Base-by-base conservation (phyloP, 2,888 invertebrate genomes). In the Chymomyza amoena region DNA sequence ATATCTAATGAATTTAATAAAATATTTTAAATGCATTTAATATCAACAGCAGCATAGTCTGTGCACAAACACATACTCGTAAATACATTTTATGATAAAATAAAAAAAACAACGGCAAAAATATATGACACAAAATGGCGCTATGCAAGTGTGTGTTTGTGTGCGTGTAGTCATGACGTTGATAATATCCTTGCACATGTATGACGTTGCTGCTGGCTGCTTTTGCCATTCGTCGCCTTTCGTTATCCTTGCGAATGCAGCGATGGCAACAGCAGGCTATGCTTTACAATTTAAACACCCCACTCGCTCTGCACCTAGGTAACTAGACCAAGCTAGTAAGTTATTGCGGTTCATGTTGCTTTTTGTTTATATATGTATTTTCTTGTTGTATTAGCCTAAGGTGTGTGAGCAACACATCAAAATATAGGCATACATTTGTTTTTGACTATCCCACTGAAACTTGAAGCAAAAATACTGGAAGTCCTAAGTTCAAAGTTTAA, bases 101-200 rank as follows among this genome's bases (percentile, higher is more conserved):
- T 75, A 69, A 54, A n/a, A 25, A 50, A 25, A 36, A 62, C 18
- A 66, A 25, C 50, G 77, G 63, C 74, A 72, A 68, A 78, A 80
- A 78, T 80, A 73, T 80, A 76, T 70, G 73, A 76, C 82, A 68
- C 74, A 75, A 76, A 77, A 72, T 64, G 64, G 59, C 51, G 62
- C 52, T 36, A 62, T 64, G 28, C 64, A 28, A 68, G 13, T 73
- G 13, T 62, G n/a, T 52, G 13, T 70, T 51, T 54, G 28, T 45
- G 32, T 67, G 28, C 71, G 60, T 69, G 69, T 68, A 56, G 78
- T 68, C 89, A 81, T 90, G 90, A 90, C 90, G 90, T 89, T 90
- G 89, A 83, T 84, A 87, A 89, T 83, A 90, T 87, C 89, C 90
- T 90, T 90, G 89, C 86, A 84, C 84, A 80, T 81, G 87, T 72